Percentiles rank a stretch among this genome's conserved stretches.
These are phyloP conservation scores for Cerceris ruficornis DNA, from an alignment of 2,888 invertebrate genomes.

Conservation along the genomic window DNA sequence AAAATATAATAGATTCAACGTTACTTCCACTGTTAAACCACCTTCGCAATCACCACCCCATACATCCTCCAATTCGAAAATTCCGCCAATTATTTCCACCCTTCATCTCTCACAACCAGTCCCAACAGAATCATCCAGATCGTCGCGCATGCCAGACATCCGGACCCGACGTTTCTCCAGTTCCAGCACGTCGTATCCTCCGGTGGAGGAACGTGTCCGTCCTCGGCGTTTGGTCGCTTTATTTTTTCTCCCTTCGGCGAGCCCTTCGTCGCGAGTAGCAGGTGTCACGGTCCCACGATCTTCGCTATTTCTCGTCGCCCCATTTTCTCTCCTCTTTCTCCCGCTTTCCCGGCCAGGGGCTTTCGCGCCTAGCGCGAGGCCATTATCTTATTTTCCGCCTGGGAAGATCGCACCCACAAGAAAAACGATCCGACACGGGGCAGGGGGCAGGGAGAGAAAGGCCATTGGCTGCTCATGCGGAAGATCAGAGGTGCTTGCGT, in stretches of 20 bases:
- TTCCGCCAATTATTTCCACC: too few species aligned
- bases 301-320: conserved; percentile 69
- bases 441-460: conserved; percentile 37
- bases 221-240: conserved; percentile 39
- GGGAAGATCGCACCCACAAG: conserved; percentile 79
- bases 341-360: conserved; percentile 54
- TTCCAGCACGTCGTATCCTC: background rate
- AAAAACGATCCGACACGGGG: conserved; percentile 74
- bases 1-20: too few species aligned
- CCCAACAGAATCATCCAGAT: conserved; percentile 20
- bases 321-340: conserved; percentile 67
- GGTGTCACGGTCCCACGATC: conserved; percentile 77
- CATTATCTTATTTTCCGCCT: conserved; percentile 82
- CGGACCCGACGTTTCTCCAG: conserved; percentile 28
- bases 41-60: too few species aligned
- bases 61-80: too few species aligned
- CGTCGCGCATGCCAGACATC: conserved; percentile 32
- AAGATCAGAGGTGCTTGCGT: conserved; percentile 65
- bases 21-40: too few species aligned
- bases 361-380: conserved; percentile 75
- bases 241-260: conserved; percentile 45
- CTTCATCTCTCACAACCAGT: too few species aligned
- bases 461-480: conserved; percentile 59
- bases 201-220: conserved; percentile 3
- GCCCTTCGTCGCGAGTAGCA: conserved; percentile 58